Evolutionary conservation across 2,797 vertebrate genomes (phyloP).

Genomic region (Dryobates pubescens): DNA sequence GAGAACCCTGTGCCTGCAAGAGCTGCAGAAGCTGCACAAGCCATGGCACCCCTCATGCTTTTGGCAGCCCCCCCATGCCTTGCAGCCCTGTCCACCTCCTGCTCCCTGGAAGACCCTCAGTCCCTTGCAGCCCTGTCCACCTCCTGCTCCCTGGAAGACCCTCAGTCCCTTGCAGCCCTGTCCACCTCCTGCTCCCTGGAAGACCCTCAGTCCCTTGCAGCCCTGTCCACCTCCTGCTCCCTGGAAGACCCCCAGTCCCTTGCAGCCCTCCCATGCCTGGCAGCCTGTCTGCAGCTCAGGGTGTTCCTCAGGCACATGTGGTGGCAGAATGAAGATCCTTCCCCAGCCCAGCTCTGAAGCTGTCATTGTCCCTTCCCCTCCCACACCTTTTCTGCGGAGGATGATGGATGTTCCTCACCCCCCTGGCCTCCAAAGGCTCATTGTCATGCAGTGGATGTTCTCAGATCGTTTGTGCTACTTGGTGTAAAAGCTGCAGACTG

Average conservation of each 20-base stretch:
- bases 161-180: no score
- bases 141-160: no score
- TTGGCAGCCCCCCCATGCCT: no score
- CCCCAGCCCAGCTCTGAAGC: neutral
- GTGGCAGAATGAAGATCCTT: neutral
- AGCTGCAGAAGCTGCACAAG: fast-evolving
- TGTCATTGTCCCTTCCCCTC: constrained; percentile 44
- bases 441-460: constrained; percentile 74
- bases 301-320: neutral
- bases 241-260: no score
- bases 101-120: no score
- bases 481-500: constrained; percentile 64
- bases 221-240: no score
- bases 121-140: no score
- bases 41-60: fast-evolving
- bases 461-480: constrained; percentile 50
- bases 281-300: neutral
- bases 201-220: no score
- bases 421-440: constrained; percentile 49
- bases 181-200: no score
- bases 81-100: no score
- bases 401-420: constrained; percentile 73
- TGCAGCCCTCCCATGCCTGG: neutral
- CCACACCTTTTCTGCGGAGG: constrained; percentile 59
- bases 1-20: neutral